Base-by-base conservation (phyloP, 2,888 invertebrate species). In the Aphelenchoides bicaudatus region DNA sequence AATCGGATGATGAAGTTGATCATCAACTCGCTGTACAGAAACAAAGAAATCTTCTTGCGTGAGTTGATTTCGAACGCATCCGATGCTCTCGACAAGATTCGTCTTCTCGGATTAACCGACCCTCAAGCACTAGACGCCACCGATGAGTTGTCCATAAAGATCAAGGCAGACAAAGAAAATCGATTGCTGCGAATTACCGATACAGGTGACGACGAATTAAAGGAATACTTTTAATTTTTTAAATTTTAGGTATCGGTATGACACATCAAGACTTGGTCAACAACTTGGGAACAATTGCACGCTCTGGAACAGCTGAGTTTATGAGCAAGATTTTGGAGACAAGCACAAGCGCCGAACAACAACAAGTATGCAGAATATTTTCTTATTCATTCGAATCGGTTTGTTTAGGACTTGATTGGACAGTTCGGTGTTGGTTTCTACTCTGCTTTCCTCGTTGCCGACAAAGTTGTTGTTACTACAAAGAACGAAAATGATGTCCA, bases 1-100 rank as follows among this genome's bases (percentile, higher is more conserved):
- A 93, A 93, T 83, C 88, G 96, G 59, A 94, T 99, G 93, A 99
- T 98, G 98, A 99, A 98, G 82, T 86, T 98, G 60, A 98, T 98
- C 82, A 99, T 99, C 80, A 99, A 99, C 83, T 98, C 98, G 6
- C 84, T 98, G 6, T 98, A 98, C 83, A 86, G 92, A 74, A 98
- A 99, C 82, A 98, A 98, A 83, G 98, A 99, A 84, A 88, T 88
- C 57, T 75, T 76, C 68, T 65, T 76, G 13, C 66, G 98, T 78
- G 98, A 98, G 83, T 84, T 98, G 80, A 98, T 98, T 78, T 98
- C 96, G 0, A 99, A 98, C 83, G 96, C 92, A 0, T 96, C 96
- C 0, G 98, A 98, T 84, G 98, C 98, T 39, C 84, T 98, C 67
- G 98, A 98, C 82, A 98, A 99, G 66, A 93, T 99, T 75, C 87